Evolutionary conservation across 2,888 invertebrate species (phyloP).

Genomic region (Drosophila phalerata): DNA sequence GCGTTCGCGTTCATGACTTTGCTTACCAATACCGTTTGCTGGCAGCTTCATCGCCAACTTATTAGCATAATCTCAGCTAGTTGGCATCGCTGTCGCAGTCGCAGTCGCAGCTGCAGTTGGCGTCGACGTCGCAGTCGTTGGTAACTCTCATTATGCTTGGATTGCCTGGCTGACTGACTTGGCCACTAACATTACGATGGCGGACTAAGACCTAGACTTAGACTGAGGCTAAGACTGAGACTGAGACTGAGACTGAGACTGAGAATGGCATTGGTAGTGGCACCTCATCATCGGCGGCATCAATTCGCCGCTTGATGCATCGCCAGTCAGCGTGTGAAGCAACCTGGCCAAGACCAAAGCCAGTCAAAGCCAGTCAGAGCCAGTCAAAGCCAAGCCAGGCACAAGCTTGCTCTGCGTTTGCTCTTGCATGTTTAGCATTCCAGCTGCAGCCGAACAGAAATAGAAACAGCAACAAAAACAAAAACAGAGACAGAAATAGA

Average conservation of each 20-base stretch:
- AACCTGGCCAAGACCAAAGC: slow-evolving; percentile 43
- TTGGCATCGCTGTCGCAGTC: slow-evolving; percentile 15
- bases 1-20: slow-evolving; percentile 45
- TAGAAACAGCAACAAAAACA: slow-evolving; percentile 2
- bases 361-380: slow-evolving; percentile 12
- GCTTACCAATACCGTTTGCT: slow-evolving; percentile 72
- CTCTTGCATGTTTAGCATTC: slow-evolving; percentile 59
- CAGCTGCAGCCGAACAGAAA: slow-evolving; percentile 24
- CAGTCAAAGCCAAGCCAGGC: slow-evolving; percentile 22
- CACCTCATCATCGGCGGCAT: slow-evolving; percentile 81
- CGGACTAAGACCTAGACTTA: not conserved
- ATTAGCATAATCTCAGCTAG: slow-evolving; percentile 77
- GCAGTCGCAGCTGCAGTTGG: slow-evolving; percentile 11
- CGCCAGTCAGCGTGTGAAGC: slow-evolving; percentile 78
- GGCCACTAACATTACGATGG: slow-evolving; percentile 19
- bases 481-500: slow-evolving; percentile 5
- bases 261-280: slow-evolving; percentile 45
- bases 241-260: slow-evolving; percentile 8
- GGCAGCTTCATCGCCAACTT: slow-evolving; percentile 73
- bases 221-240: not conserved
- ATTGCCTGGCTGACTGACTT: slow-evolving; percentile 20
- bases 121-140: slow-evolving; percentile 26
- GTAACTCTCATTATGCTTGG: slow-evolving; percentile 67
- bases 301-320: slow-evolving; percentile 74
- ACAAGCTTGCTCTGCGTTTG: slow-evolving; percentile 25